Conservation (phyloP, 2,888 invertebrate genomes). For the Sphaerophoria rueppellii region DNA sequence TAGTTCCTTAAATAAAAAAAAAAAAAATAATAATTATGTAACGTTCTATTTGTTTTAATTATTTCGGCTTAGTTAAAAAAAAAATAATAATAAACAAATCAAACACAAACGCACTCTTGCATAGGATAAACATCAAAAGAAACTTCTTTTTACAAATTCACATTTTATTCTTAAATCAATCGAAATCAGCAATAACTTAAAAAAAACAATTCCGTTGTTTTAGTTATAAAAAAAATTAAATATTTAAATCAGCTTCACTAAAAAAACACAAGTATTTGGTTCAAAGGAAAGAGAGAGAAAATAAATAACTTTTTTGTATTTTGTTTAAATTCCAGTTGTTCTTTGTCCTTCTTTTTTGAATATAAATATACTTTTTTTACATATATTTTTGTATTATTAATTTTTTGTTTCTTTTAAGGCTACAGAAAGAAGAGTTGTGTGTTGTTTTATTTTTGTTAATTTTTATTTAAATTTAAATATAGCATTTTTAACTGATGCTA, state of each 20-base stretch:
- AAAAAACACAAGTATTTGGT: slow-evolving; percentile 65
- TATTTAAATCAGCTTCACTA: slow-evolving; percentile 40
- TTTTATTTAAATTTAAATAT: slow-evolving; percentile 38
- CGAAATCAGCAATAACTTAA: slow-evolving; percentile 27
- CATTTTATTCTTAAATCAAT: neutral
- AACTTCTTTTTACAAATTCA: slow-evolving; percentile 15
- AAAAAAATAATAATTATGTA: slow-evolving; percentile 42
- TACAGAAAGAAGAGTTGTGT: slow-evolving; percentile 64
- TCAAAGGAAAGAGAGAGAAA: slow-evolving; percentile 45
- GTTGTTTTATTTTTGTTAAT: slow-evolving; percentile 46
- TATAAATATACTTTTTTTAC: slow-evolving; percentile 42
- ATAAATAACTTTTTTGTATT: slow-evolving; percentile 21
- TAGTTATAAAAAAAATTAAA: slow-evolving; percentile 24
- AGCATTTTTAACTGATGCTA: slow-evolving; percentile 63
- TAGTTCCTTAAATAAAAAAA: slow-evolving; percentile 61
- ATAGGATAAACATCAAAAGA: slow-evolving; percentile 42
- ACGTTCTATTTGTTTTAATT: slow-evolving; percentile 23
- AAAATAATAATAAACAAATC: slow-evolving; percentile 65
- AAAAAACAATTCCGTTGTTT: slow-evolving; percentile 5
- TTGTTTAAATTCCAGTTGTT: slow-evolving; percentile 26
- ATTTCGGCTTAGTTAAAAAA: slow-evolving; percentile 49
- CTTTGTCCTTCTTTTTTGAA: slow-evolving; percentile 56
- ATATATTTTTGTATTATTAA: neutral
- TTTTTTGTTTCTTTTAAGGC: slow-evolving; percentile 47
- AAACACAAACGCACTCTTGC: slow-evolving; percentile 72